Evolutionary conservation across 2,113 vertebrate species (phyloP).

Genomic region (Fregata magnificens): DNA sequence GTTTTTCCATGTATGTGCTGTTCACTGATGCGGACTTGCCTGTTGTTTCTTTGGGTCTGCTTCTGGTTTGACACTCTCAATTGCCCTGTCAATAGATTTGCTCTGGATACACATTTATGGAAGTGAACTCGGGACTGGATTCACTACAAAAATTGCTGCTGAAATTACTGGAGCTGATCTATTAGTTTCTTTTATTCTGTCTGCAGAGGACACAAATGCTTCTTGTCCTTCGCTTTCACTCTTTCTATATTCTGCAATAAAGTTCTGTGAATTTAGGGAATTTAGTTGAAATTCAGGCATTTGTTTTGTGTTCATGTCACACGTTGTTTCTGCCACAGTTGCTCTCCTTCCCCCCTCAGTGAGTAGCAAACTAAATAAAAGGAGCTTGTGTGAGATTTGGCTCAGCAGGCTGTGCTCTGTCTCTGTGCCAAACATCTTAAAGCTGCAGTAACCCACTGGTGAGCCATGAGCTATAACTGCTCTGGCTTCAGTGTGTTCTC

Average conservation of each 20-base stretch:
- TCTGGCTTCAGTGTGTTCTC: background rate
- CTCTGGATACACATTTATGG: background rate
- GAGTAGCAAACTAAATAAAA: conserved; percentile 24
- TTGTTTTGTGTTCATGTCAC: conserved; percentile 52
- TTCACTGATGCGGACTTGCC: background rate
- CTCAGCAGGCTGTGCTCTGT: background rate
- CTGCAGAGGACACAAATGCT: background rate
- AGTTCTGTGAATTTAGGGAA: background rate
- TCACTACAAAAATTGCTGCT: background rate
- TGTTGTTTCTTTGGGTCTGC: background rate
- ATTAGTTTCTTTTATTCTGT: background rate
- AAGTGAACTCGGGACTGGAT: background rate
- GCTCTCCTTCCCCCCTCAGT: conserved; percentile 6
- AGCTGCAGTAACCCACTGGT: background rate
- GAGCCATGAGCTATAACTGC: background rate
- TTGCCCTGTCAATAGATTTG: background rate
- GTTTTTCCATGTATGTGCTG: background rate
- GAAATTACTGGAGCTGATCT: background rate
- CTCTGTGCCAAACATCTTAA: conserved; percentile 17
- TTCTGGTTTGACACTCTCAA: background rate
- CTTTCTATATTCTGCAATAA: background rate
- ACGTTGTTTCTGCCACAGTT: conserved; percentile 49
- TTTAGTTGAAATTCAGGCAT: conserved; percentile 1
- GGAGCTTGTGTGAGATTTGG: conserved; percentile 47
- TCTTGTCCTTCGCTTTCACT: background rate